phyloP scores from a whole-genome alignment of 1,140 invertebrate genomes.

The Eriosoma lanigerum region DNA sequence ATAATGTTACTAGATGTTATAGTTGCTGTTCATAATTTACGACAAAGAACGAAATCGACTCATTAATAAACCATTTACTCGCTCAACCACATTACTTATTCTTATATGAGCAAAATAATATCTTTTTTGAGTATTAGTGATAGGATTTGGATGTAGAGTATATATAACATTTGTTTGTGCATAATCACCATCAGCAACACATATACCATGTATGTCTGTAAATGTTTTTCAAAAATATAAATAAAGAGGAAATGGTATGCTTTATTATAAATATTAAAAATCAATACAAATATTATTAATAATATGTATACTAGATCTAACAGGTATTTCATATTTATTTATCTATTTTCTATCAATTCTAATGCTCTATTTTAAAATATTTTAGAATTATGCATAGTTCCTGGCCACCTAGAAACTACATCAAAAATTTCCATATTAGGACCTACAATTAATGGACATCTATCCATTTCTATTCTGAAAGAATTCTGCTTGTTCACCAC shows the following conservation, averaged over 20 bases:
- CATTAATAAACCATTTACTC: background rate
- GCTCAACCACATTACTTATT: background rate
- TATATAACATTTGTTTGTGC: constrained; percentile 1
- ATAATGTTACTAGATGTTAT: background rate
- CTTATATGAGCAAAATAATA: background rate
- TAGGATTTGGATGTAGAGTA: background rate
- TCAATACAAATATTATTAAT: too few species aligned
- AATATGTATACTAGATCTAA: too few species aligned
- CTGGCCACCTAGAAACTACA: constrained; percentile 59
- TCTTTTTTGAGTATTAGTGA: background rate
- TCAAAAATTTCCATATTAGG: constrained; percentile 57
- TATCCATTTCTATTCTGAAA: constrained; percentile 58
- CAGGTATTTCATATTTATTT: too few species aligned
- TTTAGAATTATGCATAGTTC: constrained; percentile 56
- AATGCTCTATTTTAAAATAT: constrained; percentile 56
- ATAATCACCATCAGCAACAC: constrained; percentile 11
- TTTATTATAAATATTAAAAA: constrained; percentile 6
- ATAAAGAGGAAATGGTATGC: background rate
- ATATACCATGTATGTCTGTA: background rate
- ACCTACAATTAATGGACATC: constrained; percentile 58
- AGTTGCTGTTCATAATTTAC: background rate
- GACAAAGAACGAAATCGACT: background rate
- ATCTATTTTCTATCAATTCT: background rate
- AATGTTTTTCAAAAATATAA: background rate
- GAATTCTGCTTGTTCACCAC: constrained; percentile 58